phyloP scores from a whole-genome alignment of 2,797 vertebrate genomes.

The Manis pentadactyla region DNA sequence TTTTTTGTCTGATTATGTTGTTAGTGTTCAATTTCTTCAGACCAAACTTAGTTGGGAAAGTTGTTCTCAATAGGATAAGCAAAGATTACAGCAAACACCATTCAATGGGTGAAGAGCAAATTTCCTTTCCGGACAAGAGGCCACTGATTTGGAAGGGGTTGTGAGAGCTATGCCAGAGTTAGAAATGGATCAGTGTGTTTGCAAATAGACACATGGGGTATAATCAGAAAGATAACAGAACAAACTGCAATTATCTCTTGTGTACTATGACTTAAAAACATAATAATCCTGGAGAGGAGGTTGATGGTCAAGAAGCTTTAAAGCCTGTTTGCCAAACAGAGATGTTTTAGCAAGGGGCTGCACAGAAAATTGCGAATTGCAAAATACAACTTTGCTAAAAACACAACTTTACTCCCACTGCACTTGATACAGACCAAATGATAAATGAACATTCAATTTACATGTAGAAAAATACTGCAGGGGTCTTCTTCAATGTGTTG shows the following conservation, averaged over 20 bases:
- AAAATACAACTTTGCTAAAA: neutral
- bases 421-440: neutral
- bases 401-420: neutral
- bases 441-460: neutral
- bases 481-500: neutral
- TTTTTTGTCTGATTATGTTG: conserved; percentile 6
- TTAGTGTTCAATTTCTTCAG: conserved; percentile 32
- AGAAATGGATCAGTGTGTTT: neutral
- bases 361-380: neutral
- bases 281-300: neutral
- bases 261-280: neutral
- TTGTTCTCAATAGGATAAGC: neutral
- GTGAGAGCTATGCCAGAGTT: neutral
- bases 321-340: neutral
- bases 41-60: neutral
- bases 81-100: neutral
- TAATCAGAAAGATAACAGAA: neutral
- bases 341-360: neutral
- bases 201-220: neutral
- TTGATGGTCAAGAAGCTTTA: neutral
- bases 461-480: neutral
- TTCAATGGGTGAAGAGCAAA: neutral
- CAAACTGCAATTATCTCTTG: neutral
- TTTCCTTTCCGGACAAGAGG: neutral
- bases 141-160: neutral